Base-by-base conservation (phyloP, 1,140 invertebrate species). In the Drosophila teissieri region DNA sequence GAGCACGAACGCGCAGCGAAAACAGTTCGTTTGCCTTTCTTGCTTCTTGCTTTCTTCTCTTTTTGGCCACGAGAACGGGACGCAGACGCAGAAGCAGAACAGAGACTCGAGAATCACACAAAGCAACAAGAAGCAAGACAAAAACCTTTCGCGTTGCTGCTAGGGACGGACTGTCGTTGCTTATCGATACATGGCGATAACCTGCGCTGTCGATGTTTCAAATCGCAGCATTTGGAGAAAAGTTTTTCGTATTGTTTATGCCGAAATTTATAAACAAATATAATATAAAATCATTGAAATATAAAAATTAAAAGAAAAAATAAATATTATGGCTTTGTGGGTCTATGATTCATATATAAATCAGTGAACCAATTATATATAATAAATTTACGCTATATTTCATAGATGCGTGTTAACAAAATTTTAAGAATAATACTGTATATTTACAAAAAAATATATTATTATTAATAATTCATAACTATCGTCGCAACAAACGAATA, bases 1-100 rank as follows among this genome's bases (percentile, higher is more conserved):
- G 17, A 40, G 34, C 24, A 60, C 65, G 64, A 51, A 67, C 58
- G 61, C 15, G 34, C 34, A 22, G 34, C 36, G 27, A 39, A 40
- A 19, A 15, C 27, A 17, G 60, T 70, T 63, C 37, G 57, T 37
- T 63, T 62, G 24, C 37, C 27, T 70, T 69, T 40, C 40, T 72
- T 49, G 3, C 24, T 24, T 24, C 48, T 72, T 49, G 3, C 24
- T 24, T 24, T 24, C 24, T 24, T 24, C 24, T 46, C 19, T 46
- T 73, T 75, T 76, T 68, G 42, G 67, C 46, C 57, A 70, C 42
- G 42, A 63, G 60, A 62, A 60, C 39, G 75, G 52, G 73, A 65
- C 82, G 73, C 81, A 86, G 68, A 48, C 70, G 78, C 81, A 86
- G 68, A 48, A 65, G 78, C 81, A 84, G 74, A 80, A 73, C 44